These are phyloP conservation scores for Syngnathus rostellatus DNA, from an alignment of 2,797 vertebrate species.

Conservation along the genomic window DNA sequence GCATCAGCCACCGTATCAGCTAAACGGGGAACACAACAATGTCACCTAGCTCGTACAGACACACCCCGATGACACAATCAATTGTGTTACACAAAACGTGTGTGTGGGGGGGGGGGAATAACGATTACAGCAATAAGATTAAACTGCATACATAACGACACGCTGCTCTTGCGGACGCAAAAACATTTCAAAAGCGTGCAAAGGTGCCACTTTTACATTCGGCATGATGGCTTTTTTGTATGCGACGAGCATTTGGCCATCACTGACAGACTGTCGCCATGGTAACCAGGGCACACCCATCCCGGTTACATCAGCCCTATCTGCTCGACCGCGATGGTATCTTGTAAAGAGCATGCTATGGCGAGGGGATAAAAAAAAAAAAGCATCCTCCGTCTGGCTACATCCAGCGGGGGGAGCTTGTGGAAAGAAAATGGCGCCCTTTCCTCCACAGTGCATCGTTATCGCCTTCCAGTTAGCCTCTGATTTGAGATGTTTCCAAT, in stretches of 20 bases:
- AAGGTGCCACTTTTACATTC: constrained; percentile 32
- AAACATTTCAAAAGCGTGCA: constrained; percentile 37
- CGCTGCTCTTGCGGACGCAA: constrained; percentile 34
- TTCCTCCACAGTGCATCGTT: constrained; percentile 12
- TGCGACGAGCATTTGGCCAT: constrained; percentile 32
- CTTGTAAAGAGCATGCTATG: constrained; percentile 42
- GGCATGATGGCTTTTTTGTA: constrained; percentile 37
- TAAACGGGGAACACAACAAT: background rate
- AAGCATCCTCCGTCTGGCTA: constrained; percentile 32
- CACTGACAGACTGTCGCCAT: constrained; percentile 60
- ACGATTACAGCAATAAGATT: constrained; percentile 22
- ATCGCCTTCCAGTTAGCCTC: constrained; percentile 4
- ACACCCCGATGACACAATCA: constrained; percentile 41
- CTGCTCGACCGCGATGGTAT: constrained; percentile 45
- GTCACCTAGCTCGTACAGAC: constrained; percentile 21
- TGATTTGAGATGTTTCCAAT: background rate
- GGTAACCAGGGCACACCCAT: constrained; percentile 68
- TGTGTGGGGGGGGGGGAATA: constrained; percentile 3
- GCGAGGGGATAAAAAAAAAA: background rate
- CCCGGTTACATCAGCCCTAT: constrained; percentile 61
- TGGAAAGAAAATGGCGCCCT: constrained; percentile 48
- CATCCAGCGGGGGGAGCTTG: constrained; percentile 20
- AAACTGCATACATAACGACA: constrained; percentile 16
- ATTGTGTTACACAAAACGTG: constrained; percentile 20
- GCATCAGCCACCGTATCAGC: background rate